Conservation (phyloP, 2,113 vertebrate species). For the Odocoileus hemionus region DNA sequence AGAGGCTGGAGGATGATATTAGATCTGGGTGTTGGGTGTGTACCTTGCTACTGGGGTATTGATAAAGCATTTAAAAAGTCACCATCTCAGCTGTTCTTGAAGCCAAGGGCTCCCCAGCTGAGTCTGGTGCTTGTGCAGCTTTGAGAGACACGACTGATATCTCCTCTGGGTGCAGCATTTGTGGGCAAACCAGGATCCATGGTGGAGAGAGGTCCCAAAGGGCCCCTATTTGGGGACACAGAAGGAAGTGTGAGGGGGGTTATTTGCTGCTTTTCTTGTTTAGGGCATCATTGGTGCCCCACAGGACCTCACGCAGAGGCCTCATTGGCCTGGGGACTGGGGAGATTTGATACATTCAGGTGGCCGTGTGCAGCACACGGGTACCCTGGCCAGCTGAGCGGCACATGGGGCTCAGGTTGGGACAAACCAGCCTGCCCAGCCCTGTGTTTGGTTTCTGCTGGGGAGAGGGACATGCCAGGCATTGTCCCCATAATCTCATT, state of each 20-base stretch:
- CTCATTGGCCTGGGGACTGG: no score
- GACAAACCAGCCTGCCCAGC: neutral
- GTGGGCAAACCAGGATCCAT: neutral
- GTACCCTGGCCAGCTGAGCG: neutral
- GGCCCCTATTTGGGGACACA: neutral
- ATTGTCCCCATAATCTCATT: neutral
- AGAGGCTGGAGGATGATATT: accelerated
- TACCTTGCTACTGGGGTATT: neutral
- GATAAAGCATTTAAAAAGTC: neutral
- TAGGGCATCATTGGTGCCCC: no score
- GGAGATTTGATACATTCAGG: neutral
- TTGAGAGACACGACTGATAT: neutral
- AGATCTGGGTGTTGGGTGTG: neutral
- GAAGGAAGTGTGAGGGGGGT: neutral
- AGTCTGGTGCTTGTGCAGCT: neutral
- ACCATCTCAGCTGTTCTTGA: neutral
- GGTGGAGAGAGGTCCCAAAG: neutral
- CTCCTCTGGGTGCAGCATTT: accelerated
- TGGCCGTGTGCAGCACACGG: neutral
- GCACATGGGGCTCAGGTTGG: accelerated
- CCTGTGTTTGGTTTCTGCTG: neutral
- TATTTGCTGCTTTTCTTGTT: neutral
- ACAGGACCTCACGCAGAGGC: neutral
- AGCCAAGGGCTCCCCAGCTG: neutral
- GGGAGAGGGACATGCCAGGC: neutral